Conservation (phyloP, 2,113 vertebrate species). For the Spilogale gracilis region DNA sequence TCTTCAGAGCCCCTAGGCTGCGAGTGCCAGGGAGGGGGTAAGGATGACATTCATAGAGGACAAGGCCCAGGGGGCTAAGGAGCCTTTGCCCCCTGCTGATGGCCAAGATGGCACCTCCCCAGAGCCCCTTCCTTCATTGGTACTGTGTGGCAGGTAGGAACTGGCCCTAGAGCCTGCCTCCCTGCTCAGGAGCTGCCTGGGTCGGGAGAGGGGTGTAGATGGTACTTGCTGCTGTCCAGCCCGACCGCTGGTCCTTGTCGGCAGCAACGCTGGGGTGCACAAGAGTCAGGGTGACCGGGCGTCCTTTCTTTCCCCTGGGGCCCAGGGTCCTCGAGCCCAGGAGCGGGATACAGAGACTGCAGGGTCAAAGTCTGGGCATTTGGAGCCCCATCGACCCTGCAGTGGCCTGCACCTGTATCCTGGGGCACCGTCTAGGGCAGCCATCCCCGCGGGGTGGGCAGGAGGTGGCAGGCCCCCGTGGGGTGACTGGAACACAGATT, state of each 20-base stretch:
- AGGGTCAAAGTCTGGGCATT: neutral
- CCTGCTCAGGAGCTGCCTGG: neutral
- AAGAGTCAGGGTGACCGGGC: neutral
- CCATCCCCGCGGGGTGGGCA: accelerated
- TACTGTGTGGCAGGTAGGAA: neutral
- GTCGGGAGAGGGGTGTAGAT: neutral
- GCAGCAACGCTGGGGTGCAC: neutral
- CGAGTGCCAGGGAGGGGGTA: accelerated
- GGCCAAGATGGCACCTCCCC: neutral
- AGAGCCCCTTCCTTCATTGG: neutral
- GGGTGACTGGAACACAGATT: neutral
- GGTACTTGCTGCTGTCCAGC: neutral
- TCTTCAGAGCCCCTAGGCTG: neutral
- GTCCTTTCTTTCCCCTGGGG: neutral
- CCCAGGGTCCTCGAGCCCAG: neutral
- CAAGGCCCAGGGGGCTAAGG: neutral
- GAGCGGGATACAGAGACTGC: neutral
- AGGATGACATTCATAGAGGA: neutral
- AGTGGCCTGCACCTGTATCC: neutral
- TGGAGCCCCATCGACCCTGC: too few species aligned
- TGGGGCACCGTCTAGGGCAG: accelerated
- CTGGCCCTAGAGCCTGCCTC: neutral
- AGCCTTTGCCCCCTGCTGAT: accelerated
- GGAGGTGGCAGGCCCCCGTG: too few species aligned
- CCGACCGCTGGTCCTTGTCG: too few species aligned